Evolutionary conservation across 2,888 invertebrate genomes (phyloP), one percentile per base, ranked within the genome.

Genomic region (Schrankia costaestrigalis): DNA sequence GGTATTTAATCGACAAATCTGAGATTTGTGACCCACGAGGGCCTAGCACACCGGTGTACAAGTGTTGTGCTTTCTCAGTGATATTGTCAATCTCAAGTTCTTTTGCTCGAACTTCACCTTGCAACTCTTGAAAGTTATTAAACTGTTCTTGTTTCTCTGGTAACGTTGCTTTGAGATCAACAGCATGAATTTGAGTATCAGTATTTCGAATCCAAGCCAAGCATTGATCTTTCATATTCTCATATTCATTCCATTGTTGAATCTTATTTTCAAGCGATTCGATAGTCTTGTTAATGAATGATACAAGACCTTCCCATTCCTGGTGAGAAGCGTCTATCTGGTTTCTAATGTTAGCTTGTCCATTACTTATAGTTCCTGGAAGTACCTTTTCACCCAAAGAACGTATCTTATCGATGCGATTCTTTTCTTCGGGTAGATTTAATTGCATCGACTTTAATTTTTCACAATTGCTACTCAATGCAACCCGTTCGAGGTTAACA

Each of bases 21-120:
- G 96, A 95, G 26, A 97, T 93, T 69, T 95, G 94, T 1, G 95
- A 94, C 23, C 92, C 91, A 26, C 97, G 91, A 2, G 93, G 92
- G 32, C 93, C 91, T 9, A 93, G 78, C 1, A 92, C 90, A 7
- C 93, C 92, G 48, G 94, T 94, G 43, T 95, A 92, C 7, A 97
- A 78, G 46, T 94, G 91, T 68, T 98, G 97, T 0, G 96, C 95
- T 51, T 94, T 93, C 73, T 98, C 98, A 11, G 96, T 96, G 0
- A 98, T 94, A 31, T 94, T 93, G 61, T 98, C 97, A 36, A 97
- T 95, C 85, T 97, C 97, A 7, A 97, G 80, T 78, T 97, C 97
- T 65, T 96, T 96, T 2, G 96, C 96, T 25, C 95, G 90, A 1
- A 97, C 93, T 83, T 96, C 95, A 26, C 96, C 96, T 82, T 97